Percentiles rank a stretch among this genome's conserved stretches.
These are phyloP conservation scores for Barbus barbus DNA, from an alignment of 2,113 vertebrate species.

Conservation along the genomic window DNA sequence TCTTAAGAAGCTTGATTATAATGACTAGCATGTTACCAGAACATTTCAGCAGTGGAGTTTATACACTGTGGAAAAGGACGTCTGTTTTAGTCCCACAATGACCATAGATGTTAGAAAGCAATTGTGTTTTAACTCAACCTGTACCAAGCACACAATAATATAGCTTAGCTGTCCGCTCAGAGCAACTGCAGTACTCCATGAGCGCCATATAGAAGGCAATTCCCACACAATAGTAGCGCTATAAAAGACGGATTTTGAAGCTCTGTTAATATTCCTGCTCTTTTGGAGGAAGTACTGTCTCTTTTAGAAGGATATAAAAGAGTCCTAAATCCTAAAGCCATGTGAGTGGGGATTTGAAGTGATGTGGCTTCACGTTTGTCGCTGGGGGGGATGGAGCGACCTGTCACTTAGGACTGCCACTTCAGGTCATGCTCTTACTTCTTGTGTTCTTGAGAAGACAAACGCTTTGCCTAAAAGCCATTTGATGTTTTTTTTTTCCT, in stretches of 20 bases:
- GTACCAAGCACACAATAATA: constrained; percentile 42
- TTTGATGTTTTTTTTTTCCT: constrained; percentile 24
- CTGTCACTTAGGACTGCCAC: constrained; percentile 46
- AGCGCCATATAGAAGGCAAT: constrained; percentile 22
- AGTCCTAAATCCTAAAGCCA: constrained; percentile 31
- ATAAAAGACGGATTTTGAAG: constrained; percentile 12
- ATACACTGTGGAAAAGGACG: neutral
- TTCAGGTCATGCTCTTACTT: constrained; percentile 46
- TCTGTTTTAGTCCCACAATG: neutral
- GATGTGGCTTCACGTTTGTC: constrained; percentile 38
- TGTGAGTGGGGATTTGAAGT: constrained; percentile 43
- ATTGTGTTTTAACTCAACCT: constrained; percentile 32
- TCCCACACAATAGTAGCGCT: constrained; percentile 40
- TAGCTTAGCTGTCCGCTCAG: constrained; percentile 26
- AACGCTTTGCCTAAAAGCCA: constrained; percentile 44
- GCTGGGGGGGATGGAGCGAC: constrained; percentile 22
- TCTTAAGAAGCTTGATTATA: neutral
- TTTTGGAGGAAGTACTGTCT: constrained; percentile 45
- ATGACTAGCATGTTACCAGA: neutral
- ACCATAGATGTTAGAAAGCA: neutral
- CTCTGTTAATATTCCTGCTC: constrained; percentile 22
- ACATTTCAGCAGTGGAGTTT: neutral
- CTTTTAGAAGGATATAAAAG: constrained; percentile 41
- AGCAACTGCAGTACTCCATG: neutral
- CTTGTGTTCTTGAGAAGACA: constrained; percentile 47